phyloP scores from a whole-genome alignment of 2,113 vertebrate species.

The Gobiocypris rarus region DNA sequence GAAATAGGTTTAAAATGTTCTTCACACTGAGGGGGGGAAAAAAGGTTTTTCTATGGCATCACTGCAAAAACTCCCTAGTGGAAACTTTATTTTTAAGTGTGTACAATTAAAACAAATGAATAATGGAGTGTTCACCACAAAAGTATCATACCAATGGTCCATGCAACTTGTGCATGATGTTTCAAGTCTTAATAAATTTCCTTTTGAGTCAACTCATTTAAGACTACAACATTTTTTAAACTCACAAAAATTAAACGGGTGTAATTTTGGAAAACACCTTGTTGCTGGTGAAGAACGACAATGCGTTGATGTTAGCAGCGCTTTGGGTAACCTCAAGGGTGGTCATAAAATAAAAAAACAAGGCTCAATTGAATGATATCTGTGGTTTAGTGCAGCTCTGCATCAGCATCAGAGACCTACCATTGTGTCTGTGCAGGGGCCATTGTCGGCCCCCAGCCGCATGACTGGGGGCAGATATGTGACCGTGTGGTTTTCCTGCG shows the following conservation, averaged over 20 bases:
- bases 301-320: background rate
- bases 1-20: too few relatives aligned
- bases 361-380: background rate
- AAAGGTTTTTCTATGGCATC: too few relatives aligned
- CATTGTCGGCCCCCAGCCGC: background rate
- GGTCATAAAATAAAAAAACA: background rate
- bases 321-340: background rate
- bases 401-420: background rate
- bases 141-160: too few relatives aligned
- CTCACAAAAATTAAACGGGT: background rate
- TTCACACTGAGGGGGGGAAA: too few relatives aligned
- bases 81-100: too few relatives aligned
- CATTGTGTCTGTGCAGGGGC: background rate
- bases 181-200: background rate
- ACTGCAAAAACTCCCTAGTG: too few relatives aligned
- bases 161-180: too few relatives aligned
- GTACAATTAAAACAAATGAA: too few relatives aligned
- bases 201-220: background rate
- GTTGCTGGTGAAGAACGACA: background rate
- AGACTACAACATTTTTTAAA: background rate
- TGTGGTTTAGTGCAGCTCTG: background rate
- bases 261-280: background rate
- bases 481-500: slow-evolving; percentile 55
- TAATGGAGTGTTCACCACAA: too few relatives aligned
- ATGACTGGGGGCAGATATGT: slow-evolving; percentile 44